phyloP scores from a whole-genome alignment of 2,113 vertebrate genomes.

The Notothenia rossii region DNA sequence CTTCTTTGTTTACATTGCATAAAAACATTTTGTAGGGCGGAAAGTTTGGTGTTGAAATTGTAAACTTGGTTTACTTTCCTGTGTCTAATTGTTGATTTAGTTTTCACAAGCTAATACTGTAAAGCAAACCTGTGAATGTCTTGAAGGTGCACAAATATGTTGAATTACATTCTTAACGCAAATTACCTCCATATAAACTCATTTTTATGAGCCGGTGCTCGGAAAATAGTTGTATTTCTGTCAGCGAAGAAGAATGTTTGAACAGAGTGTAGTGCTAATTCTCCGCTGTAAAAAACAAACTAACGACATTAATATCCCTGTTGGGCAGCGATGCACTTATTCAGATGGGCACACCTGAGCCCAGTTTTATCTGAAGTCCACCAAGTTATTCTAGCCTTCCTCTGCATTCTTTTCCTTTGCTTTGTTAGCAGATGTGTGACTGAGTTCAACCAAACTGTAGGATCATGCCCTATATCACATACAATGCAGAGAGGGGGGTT shows the following conservation, averaged over 20 bases:
- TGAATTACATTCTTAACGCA: not conserved
- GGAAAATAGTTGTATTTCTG: not conserved
- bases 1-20: not conserved
- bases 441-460: conserved; percentile 50
- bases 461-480: conserved; percentile 17
- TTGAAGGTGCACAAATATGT: not conserved
- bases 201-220: not conserved
- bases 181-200: conserved; percentile 8
- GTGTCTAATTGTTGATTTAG: not conserved
- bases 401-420: conserved; percentile 14
- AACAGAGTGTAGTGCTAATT: not conserved
- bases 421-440: conserved; percentile 22
- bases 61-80: not conserved
- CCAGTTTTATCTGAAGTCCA: conserved; percentile 55
- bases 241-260: not conserved
- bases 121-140: not conserved
- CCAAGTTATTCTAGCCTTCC: conserved; percentile 42
- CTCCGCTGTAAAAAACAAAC: conserved; percentile 25
- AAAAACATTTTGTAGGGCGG: not conserved
- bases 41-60: not conserved
- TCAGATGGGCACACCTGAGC: conserved; percentile 50
- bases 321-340: conserved; percentile 34
- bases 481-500: conserved; percentile 1
- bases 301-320: conserved; percentile 25
- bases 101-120: not conserved